Conservation (phyloP, 2,888 invertebrate genomes). For the Phragmatobia fuliginosa region DNA sequence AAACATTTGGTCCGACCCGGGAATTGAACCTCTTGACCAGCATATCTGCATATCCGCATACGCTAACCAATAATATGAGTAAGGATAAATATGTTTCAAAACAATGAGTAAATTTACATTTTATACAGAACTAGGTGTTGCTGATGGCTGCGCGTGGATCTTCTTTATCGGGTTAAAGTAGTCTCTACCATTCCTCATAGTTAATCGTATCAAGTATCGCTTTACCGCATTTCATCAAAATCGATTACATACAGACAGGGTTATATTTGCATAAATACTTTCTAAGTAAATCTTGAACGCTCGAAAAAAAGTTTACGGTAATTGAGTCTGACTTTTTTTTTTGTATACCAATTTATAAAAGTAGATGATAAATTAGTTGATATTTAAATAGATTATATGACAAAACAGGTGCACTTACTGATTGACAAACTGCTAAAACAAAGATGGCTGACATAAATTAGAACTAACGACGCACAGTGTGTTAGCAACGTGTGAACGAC, state of each 20-base stretch:
- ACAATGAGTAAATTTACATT: background rate
- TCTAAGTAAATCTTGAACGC: too few species aligned
- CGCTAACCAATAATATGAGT: too few species aligned
- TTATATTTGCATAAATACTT: too few species aligned
- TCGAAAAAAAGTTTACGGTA: slow-evolving; percentile 37
- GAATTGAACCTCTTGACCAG: too few species aligned
- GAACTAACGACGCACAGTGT: background rate
- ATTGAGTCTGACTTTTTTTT: slow-evolving; percentile 43
- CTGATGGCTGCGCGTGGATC: too few species aligned
- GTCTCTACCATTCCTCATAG: too few species aligned
- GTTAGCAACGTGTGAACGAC: background rate
- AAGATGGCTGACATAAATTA: slow-evolving; percentile 12
- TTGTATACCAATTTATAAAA: slow-evolving; percentile 12
- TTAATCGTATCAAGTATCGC: too few species aligned
- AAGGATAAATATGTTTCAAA: background rate
- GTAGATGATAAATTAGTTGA: slow-evolving; percentile 33
- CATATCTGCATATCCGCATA: too few species aligned
- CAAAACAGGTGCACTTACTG: slow-evolving; percentile 35
- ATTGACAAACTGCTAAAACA: slow-evolving; percentile 12
- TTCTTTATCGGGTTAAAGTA: too few species aligned
- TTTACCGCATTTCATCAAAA: slow-evolving; percentile 11
- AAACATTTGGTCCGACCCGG: too few species aligned
- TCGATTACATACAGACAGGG: too few species aligned
- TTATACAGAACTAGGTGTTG: background rate
- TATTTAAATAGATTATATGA: slow-evolving; percentile 32